Evolutionary conservation across 2,113 vertebrate species (phyloP).

Genomic region (Hippocampus barbouri): DNA sequence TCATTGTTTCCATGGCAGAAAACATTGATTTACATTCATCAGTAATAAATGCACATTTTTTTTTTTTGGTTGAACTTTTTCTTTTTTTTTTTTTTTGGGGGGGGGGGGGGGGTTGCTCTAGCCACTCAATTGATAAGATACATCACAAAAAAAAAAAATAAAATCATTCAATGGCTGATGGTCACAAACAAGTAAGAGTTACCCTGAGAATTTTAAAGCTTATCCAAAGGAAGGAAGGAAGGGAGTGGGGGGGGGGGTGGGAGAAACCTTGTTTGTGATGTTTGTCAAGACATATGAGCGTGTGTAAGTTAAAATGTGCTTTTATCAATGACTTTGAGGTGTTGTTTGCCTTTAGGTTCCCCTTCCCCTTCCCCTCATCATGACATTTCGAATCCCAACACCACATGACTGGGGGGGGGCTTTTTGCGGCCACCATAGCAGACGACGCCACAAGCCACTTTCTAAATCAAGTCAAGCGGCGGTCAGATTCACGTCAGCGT

Average conservation of each 20-base stretch:
- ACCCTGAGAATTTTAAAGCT: conserved; percentile 52
- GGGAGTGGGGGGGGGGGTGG: neutral
- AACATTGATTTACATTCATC: conserved; percentile 64
- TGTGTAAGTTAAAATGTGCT: neutral
- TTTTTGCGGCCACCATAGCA: neutral
- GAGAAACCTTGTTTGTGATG: neutral
- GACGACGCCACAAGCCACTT: conserved; percentile 21
- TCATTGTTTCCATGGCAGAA: conserved; percentile 56
- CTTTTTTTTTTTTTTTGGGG: conserved; percentile 7
- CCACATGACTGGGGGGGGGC: conserved; percentile 28
- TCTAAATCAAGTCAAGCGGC: conserved; percentile 4
- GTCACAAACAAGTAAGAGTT: conserved; percentile 38
- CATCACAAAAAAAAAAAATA: conserved; percentile 17
- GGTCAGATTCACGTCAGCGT: neutral
- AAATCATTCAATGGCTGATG: conserved; percentile 38
- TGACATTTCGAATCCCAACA: conserved; percentile 41
- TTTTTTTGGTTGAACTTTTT: neutral
- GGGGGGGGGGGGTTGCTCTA: conserved; percentile 21
- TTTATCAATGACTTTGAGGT: neutral
- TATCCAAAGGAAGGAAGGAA: neutral
- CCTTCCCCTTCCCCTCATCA: neutral
- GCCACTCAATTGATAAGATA: conserved; percentile 39
- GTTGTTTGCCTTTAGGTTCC: neutral
- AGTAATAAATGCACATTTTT: conserved; percentile 55
- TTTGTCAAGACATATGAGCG: neutral